Conservation (phyloP, 30 jellyfish, hydroid and myxozoan species). For the Pseudorhiza aurosa region DNA sequence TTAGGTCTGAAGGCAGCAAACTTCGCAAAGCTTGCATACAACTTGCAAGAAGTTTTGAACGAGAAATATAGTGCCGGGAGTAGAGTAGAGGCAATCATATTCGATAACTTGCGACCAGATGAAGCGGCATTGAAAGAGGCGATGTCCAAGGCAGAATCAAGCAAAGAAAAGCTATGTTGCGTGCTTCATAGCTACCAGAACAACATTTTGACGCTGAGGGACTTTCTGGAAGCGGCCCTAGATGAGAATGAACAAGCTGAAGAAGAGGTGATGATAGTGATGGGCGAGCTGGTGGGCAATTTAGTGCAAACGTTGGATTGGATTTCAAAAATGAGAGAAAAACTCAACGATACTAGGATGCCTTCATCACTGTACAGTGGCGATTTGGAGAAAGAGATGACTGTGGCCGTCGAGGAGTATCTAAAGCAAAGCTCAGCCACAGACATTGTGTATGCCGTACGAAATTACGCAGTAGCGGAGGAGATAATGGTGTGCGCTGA, state of each 20-base stretch:
- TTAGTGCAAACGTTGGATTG: background rate
- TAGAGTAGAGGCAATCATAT: background rate
- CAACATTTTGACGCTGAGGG: background rate
- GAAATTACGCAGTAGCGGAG: background rate
- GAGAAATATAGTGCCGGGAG: background rate
- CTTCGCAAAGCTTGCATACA: background rate
- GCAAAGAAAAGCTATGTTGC: background rate
- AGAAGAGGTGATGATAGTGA: background rate
- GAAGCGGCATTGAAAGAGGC: background rate
- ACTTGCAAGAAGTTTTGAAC: background rate
- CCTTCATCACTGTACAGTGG: background rate
- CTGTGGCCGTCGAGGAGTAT: background rate
- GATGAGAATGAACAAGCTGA: background rate
- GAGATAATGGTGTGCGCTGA: conserved; percentile 1
- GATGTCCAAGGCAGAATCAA: background rate
- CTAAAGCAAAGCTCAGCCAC: conserved; percentile 11
- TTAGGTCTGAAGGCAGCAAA: background rate
- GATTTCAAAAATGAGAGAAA: background rate
- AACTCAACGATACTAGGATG: background rate
- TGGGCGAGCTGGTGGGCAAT: background rate
- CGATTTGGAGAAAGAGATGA: background rate
- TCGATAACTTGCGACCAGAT: background rate
- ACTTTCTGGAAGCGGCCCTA: background rate
- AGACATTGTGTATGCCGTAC: background rate
- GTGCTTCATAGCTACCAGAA: background rate